Conservation (phyloP, 2,797 vertebrate species). For the Clarias pachynema region DNA sequence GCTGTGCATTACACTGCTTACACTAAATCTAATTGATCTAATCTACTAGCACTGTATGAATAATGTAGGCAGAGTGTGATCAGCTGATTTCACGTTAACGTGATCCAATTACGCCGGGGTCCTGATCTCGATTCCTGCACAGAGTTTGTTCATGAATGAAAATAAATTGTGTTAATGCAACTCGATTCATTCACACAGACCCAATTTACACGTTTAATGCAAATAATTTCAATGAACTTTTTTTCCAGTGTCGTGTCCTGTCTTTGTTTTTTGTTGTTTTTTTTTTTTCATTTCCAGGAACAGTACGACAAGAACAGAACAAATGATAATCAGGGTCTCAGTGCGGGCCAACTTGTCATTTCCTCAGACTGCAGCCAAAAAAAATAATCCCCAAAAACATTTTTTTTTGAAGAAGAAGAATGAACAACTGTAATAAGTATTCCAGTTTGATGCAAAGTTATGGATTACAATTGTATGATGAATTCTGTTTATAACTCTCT, state of each 20-base stretch:
- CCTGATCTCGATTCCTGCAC: neutral
- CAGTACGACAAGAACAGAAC: neutral
- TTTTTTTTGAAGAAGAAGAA: neutral
- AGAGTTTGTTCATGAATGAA: neutral
- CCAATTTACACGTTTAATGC: no score
- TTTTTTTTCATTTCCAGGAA: neutral
- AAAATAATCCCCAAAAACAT: neutral
- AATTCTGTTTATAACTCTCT: neutral
- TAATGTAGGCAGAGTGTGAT: neutral
- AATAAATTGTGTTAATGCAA: neutral
- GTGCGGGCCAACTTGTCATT: neutral
- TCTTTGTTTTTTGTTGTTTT: no score
- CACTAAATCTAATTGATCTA: neutral
- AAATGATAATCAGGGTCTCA: neutral
- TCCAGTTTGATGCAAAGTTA: neutral
- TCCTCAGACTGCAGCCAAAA: neutral
- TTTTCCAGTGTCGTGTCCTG: no score
- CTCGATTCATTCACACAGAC: neutral
- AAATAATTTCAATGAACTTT: no score
- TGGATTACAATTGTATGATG: neutral
- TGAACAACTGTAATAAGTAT: neutral
- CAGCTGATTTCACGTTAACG: neutral
- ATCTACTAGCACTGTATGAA: neutral
- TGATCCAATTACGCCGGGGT: neutral
- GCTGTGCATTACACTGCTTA: neutral